A percentile compares a stretch with the other conserved stretches of the same genome.
These are phyloP conservation scores for Endotricha flammealis DNA, from an alignment of 2,888 invertebrate species.

Conservation along the genomic window DNA sequence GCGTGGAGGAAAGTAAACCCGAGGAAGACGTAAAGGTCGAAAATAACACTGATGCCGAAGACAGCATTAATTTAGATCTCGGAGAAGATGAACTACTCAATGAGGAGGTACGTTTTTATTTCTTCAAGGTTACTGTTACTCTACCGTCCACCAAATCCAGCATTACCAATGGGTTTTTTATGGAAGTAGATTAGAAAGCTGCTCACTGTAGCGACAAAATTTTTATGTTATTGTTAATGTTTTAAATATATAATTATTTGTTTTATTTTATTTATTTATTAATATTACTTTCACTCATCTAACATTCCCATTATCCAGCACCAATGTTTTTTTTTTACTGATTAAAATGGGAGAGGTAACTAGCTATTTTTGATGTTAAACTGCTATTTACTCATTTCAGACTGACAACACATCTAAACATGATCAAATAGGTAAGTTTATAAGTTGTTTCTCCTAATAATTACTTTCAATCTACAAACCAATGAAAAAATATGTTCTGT, in stretches of 20 bases:
- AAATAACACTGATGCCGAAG: conserved; percentile 84
- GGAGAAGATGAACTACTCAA: conserved; percentile 89
- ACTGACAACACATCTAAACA: conserved; percentile 77
- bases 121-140: conserved; percentile 63
- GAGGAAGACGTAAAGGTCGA: conserved; percentile 65
- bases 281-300: conserved; percentile 2
- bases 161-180: conserved; percentile 50
- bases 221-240: conserved; percentile 8
- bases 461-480: too few species aligned
- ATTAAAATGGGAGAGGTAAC: too few species aligned
- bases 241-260: conserved; percentile 8
- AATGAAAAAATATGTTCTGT: too few species aligned
- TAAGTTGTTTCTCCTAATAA: too few species aligned
- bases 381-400: conserved; percentile 51
- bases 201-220: too few species aligned
- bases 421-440: conserved; percentile 74
- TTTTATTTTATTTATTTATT: conserved; percentile 11
- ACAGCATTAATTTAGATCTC: conserved; percentile 88
- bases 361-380: conserved; percentile 3
- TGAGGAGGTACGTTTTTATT: conserved; percentile 83
- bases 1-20: conserved; percentile 46
- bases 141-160: conserved; percentile 42
- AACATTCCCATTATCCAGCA: conserved; percentile 1
- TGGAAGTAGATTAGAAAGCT: conserved; percentile 64
- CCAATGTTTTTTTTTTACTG: too few species aligned